Evolutionary conservation across 2,797 vertebrate genomes (phyloP).

Genomic region (Leuciscus waleckii): DNA sequence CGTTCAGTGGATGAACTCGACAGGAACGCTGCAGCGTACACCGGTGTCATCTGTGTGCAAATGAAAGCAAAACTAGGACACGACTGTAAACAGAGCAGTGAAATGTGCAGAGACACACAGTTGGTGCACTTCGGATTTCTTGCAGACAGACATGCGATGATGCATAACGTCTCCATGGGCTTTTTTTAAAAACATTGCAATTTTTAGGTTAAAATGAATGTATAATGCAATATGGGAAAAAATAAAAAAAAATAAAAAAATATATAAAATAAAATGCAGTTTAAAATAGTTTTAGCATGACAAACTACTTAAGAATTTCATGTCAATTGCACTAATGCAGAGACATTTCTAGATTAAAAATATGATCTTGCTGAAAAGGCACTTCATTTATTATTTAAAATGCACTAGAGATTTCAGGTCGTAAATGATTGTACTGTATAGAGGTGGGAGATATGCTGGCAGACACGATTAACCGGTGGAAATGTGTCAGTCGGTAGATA

Average conservation of each 20-base stretch:
- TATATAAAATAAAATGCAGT: not conserved
- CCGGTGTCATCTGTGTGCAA: conserved; percentile 37
- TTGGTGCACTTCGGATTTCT: conserved; percentile 19
- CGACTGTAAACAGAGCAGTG: conserved; percentile 9
- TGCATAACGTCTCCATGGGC: not conserved
- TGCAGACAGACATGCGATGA: not conserved
- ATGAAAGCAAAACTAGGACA: conserved; percentile 45
- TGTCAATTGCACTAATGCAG: not conserved
- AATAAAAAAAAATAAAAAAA: no score
- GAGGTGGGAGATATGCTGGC: not conserved
- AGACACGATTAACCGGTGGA: not conserved
- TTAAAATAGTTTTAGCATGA: not conserved
- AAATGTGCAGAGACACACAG: not conserved
- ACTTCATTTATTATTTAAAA: not conserved
- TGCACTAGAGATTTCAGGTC: not conserved
- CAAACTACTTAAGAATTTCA: not conserved
- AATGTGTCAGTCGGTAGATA: not conserved
- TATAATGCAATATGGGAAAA: not conserved
- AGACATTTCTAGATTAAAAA: not conserved
- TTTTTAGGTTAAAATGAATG: not conserved
- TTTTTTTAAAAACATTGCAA: no score
- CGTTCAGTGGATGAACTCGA: conserved; percentile 19
- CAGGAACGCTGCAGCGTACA: conserved; percentile 13
- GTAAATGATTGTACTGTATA: not conserved
- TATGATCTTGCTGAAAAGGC: not conserved